Percentiles rank a stretch among this genome's conserved stretches.
Evolutionary conservation across 2,113 vertebrate species (phyloP).

Genomic region (Amblyopsis rosae): DNA sequence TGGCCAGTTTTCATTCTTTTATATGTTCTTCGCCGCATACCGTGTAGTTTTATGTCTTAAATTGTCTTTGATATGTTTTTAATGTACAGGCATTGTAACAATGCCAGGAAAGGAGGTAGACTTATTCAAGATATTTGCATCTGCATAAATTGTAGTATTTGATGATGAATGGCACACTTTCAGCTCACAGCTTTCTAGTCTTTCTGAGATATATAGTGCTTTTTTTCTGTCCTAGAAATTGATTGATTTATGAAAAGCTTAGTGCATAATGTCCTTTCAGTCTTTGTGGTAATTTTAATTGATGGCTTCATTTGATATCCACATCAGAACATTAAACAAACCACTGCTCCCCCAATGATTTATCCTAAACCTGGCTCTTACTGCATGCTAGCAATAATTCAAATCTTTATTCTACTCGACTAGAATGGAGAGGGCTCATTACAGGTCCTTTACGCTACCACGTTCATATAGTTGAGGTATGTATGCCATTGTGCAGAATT

Average conservation of each 20-base stretch:
- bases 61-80: slow-evolving; percentile 17
- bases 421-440: slow-evolving; percentile 35
- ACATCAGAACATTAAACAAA: slow-evolving; percentile 61
- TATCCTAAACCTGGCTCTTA: slow-evolving; percentile 34
- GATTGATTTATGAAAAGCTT: slow-evolving; percentile 63
- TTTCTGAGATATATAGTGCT: slow-evolving; percentile 39
- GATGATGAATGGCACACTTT: slow-evolving; percentile 55
- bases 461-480: slow-evolving; percentile 24
- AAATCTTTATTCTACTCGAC: slow-evolving; percentile 25
- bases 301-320: slow-evolving; percentile 66
- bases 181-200: slow-evolving; percentile 27
- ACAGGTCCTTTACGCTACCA: background rate
- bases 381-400: slow-evolving; percentile 42
- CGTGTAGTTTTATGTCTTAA: slow-evolving; percentile 13
- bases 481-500: slow-evolving; percentile 16
- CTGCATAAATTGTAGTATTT: slow-evolving; percentile 55
- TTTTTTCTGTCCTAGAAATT: slow-evolving; percentile 19
- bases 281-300: slow-evolving; percentile 59
- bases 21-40: too few species aligned
- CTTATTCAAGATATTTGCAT: slow-evolving; percentile 49
- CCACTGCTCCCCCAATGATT: slow-evolving; percentile 44
- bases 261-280: slow-evolving; percentile 53
- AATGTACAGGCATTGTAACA: slow-evolving; percentile 34
- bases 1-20: too few species aligned
- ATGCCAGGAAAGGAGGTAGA: slow-evolving; percentile 21